These are phyloP conservation scores for Protobothrops flavoviridis DNA, from an alignment of 2,113 vertebrate species.

Conservation along the genomic window DNA sequence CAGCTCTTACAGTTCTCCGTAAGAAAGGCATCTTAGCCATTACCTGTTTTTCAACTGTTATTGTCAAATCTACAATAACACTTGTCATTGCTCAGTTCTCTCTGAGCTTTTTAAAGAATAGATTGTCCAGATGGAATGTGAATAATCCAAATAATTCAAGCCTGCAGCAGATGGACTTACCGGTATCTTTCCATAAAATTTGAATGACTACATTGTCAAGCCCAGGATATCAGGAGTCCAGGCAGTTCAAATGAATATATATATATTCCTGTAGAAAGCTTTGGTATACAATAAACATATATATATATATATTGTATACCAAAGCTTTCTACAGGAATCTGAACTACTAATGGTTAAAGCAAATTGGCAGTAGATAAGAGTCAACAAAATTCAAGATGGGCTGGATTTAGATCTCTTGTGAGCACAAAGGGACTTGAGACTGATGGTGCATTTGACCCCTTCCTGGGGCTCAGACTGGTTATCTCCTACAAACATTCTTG, in stretches of 20 bases:
- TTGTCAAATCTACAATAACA: not conserved
- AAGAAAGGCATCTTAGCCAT: not conserved
- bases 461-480: not conserved
- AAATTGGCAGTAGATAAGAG: not conserved
- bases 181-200: not conserved
- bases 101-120: not conserved
- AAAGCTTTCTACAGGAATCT: not conserved
- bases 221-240: too few relatives aligned
- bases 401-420: too few relatives aligned
- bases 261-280: too few relatives aligned
- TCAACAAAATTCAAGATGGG: not conserved
- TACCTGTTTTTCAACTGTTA: not conserved
- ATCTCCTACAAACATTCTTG: not conserved
- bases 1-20: not conserved
- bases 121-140: not conserved
- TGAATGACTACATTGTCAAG: not conserved
- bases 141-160: not conserved
- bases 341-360: not conserved
- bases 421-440: too few relatives aligned
- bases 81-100: not conserved
- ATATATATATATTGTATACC: too few relatives aligned
- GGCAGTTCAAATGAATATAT: too few relatives aligned
- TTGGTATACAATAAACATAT: too few relatives aligned
- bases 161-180: not conserved
- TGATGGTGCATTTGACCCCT: not conserved